These are phyloP conservation scores for Cynaeus angustus DNA, from an alignment of 2,888 invertebrate species.

Conservation along the genomic window DNA sequence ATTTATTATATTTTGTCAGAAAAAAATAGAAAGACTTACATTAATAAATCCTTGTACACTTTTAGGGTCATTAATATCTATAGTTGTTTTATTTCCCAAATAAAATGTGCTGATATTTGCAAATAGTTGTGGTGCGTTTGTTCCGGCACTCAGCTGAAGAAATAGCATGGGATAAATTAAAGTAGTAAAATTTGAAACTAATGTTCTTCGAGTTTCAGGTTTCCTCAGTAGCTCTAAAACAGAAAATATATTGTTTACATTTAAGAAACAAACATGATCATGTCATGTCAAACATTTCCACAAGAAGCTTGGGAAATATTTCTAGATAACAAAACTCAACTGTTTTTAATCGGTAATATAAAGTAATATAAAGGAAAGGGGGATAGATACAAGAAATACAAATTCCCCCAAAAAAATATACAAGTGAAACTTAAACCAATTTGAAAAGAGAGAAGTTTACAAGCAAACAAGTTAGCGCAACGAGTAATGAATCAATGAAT, in stretches of 20 bases:
- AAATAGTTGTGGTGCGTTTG: conserved; percentile 54
- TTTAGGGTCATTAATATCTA: conserved; percentile 55
- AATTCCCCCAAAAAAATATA: too few relatives aligned
- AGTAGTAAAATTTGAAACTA: conserved; percentile 61
- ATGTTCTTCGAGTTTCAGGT: conserved; percentile 49
- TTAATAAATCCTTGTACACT: conserved; percentile 63
- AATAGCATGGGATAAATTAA: conserved; percentile 58
- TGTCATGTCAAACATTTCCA: too few relatives aligned
- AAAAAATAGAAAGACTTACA: conserved; percentile 56
- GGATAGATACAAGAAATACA: neutral
- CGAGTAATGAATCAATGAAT: too few relatives aligned
- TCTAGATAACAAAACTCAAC: too few relatives aligned
- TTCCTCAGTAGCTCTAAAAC: conserved; percentile 61
- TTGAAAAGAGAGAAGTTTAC: too few relatives aligned
- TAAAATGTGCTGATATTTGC: conserved; percentile 60
- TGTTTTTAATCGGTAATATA: too few relatives aligned
- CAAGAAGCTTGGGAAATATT: too few relatives aligned
- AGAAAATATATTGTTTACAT: neutral
- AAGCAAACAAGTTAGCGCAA: too few relatives aligned
- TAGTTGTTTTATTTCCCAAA: conserved; percentile 53
- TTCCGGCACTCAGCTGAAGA: conserved; percentile 55
- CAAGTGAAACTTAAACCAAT: too few relatives aligned
- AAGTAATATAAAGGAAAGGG: too few relatives aligned
- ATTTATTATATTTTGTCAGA: neutral
- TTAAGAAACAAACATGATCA: too few relatives aligned